Conservation (phyloP, 2,888 invertebrate species). For the Axea sp. region DNA sequence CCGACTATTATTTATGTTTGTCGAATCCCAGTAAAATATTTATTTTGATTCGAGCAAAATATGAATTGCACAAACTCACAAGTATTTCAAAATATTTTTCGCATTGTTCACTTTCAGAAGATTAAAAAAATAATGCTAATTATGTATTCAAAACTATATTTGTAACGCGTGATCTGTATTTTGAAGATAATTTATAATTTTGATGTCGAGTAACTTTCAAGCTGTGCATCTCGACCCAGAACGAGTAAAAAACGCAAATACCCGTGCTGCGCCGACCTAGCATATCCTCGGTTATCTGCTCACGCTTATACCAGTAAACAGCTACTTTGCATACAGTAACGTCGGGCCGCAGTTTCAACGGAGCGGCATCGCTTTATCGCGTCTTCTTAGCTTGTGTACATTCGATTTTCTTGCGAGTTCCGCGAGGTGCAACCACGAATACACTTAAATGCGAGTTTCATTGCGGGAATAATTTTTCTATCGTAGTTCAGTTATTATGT, state of each 20-base stretch:
- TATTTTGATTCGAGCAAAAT: not conserved
- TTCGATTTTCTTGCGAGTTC: constrained; percentile 59
- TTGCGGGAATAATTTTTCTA: constrained; percentile 25
- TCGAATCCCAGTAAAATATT: constrained; percentile 9
- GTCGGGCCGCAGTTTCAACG: constrained; percentile 52
- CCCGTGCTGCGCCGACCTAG: constrained; percentile 53
- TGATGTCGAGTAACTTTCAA: constrained; percentile 34
- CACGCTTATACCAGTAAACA: constrained; percentile 61
- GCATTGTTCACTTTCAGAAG: too few relatives aligned
- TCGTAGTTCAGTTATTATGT: too few relatives aligned
- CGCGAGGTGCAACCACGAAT: constrained; percentile 44
- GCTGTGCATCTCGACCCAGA: constrained; percentile 44
- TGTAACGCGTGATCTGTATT: too few relatives aligned
- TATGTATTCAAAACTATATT: too few relatives aligned
- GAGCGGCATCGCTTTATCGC: constrained; percentile 60
- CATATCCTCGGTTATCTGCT: constrained; percentile 62
- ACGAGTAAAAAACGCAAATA: constrained; percentile 46
- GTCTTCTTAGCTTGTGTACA: constrained; percentile 52
- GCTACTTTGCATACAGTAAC: constrained; percentile 64
- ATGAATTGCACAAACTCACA: too few relatives aligned
- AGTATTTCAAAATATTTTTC: too few relatives aligned
- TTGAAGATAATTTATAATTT: constrained; percentile 37
- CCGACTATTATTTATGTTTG: constrained; percentile 24
- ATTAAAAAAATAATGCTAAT: too few relatives aligned
- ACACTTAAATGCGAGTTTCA: constrained; percentile 47